Base-by-base conservation (phyloP, 2,888 invertebrate genomes). In the Saturnia pavonia region DNA sequence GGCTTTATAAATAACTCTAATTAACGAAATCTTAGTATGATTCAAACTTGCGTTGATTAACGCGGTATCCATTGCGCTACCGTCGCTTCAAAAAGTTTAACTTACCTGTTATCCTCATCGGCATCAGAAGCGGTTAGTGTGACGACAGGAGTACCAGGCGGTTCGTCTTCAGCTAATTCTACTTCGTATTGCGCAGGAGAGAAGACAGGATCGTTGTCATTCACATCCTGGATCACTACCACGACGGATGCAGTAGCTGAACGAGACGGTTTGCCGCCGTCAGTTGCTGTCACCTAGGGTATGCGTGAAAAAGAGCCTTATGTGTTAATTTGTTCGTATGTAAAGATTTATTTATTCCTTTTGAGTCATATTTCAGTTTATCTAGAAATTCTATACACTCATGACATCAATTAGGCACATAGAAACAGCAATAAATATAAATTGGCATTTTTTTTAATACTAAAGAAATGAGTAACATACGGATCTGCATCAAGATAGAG, bases 201-300 rank as follows among this genome's bases (percentile, higher is more conserved):
- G 90, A 99, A 99, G 75, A 97, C 96, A 0, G 99, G 99, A 87
- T 99, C 97, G 88, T 99, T 99, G 91, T 99, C 99, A 88, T 99
- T 99, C 25, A 99, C 97, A 88, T 99, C 99, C 86, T 98, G 97
- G 1, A 99, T 96, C 1, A 97, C 97, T 22, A 99, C 97, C 11
- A 96, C 95, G 0, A 99, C 98, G 0, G 97, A 97, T 0, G 98
- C 97, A 72, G 97, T 97, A 0, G 98, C 97, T 0, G 97, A 97
- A 27, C 97, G 95, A 0, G 97, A 96, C 0, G 98, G 98, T 2
- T 95, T 93, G 0, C 99, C 99, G 63, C 96, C 96, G 91, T 99
- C 99, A 67, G 96, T 96, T 27, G 99, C 96, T 67, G 97, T 95
- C 34, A 97, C 96, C 95, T 96, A 88, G 22, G n/a, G 22, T 42